phyloP scores from a whole-genome alignment of 2,888 invertebrate genomes.

The Hetaerina titia region DNA sequence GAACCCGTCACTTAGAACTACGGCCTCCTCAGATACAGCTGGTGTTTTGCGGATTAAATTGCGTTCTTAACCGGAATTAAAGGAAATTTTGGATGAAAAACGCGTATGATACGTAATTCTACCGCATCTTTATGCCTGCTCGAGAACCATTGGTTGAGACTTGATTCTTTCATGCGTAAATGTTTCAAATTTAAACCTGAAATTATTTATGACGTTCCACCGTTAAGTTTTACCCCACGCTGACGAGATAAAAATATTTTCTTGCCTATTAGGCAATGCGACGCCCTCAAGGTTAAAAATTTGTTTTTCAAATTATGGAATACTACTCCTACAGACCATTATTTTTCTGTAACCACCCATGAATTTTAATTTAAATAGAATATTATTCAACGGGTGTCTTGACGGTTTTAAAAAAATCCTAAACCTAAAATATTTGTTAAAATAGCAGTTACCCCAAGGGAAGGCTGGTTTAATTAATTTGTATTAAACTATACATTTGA shows the following conservation, averaged over 20 bases:
- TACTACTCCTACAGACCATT: too few relatives aligned
- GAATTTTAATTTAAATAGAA: too few relatives aligned
- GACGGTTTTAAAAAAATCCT: too few relatives aligned
- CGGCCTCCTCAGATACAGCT: slow-evolving; percentile 23
- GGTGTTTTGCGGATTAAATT: slow-evolving; percentile 15
- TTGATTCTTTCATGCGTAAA: background rate
- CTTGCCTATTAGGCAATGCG: background rate
- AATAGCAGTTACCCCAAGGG: too few relatives aligned
- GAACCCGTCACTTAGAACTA: slow-evolving; percentile 18
- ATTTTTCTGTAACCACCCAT: too few relatives aligned
- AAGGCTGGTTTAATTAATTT: too few relatives aligned
- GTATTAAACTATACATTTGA: too few relatives aligned
- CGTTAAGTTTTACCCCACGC: background rate
- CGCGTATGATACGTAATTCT: background rate
- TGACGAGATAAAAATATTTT: background rate
- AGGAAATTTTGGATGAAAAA: slow-evolving; percentile 10
- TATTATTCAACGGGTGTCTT: too few relatives aligned
- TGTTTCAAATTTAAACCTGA: background rate
- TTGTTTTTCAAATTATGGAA: too few relatives aligned
- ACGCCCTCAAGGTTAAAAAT: too few relatives aligned
- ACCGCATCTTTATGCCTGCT: slow-evolving; percentile 2
- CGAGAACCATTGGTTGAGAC: background rate
- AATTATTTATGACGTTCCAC: background rate
- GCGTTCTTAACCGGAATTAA: slow-evolving; percentile 35
- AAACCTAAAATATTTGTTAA: too few relatives aligned